Base-by-base conservation (phyloP, 2,888 invertebrate species). In the Apodemia zela region DNA sequence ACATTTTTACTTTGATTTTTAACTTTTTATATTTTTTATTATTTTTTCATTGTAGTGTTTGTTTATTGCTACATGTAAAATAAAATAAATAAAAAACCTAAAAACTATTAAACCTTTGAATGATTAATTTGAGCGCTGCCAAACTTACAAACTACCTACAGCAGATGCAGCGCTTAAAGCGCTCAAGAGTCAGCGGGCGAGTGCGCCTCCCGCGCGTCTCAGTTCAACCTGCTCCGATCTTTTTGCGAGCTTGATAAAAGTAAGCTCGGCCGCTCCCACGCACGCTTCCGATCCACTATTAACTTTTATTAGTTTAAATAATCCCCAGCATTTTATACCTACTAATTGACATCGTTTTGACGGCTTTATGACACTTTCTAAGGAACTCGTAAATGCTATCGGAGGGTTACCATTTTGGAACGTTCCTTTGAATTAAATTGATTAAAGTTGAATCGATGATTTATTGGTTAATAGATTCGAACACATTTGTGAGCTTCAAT, bases 251-350 rank as follows among this genome's bases (percentile, higher is more conserved):
- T 81, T 63, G 65, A 75, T 78, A 81, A 82, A 81, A 84, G 81
- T 80, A 77, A 82, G 84, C 79, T 76, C 73, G 78, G 78, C 74
- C 80, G 83, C 80, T 84, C 85, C 82, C 87, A 83, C 84, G 80
- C 73, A 70, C 62, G 67, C 65, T 51, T 58, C 45, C 62, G 62
- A 62, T 59, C 60, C 38, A 59, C 60, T 57, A 17, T 42, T 66
- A 47, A 51, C 42, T 64, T 65, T 60, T 64, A 47, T 45, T 62
- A 58, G 45, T 45, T 58, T 59, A 62, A 62, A 58, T 58, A 45
- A 51, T 21, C 51, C 51, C 18, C 18, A 13, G 51, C 21, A 51
- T 51, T 21, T 49, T 49, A 51, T 51, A 51, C 21, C 25, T 25
- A 21, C 51, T 51, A 51, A 51, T 51, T 51, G 18, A 21, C 21